Conservation (phyloP, 2,113 vertebrate genomes). For the Pagrus major region DNA sequence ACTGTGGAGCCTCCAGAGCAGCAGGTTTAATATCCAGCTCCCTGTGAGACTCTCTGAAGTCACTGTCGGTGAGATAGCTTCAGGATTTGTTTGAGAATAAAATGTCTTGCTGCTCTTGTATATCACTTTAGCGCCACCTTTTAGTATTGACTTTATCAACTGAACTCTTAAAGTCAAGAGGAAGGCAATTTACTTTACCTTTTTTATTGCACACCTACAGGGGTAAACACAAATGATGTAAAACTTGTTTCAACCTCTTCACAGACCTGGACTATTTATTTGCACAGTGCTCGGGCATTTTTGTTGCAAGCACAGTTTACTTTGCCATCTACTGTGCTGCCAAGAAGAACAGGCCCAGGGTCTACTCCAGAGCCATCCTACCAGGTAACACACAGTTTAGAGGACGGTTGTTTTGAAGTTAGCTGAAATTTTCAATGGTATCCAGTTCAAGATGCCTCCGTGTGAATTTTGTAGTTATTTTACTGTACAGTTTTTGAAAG, state of each 20-base stretch:
- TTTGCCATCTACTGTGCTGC: constrained; percentile 89
- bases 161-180: too few relatives aligned
- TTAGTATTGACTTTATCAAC: neutral
- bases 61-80: neutral
- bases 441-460: too few relatives aligned
- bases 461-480: too few relatives aligned
- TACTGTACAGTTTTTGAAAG: too few relatives aligned
- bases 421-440: too few relatives aligned
- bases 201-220: neutral
- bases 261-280: constrained; percentile 94
- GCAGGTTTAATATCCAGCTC: neutral
- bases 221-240: neutral
- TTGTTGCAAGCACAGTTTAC: constrained; percentile 89
- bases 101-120: neutral
- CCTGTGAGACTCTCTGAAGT: neutral
- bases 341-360: constrained; percentile 87
- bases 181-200: neutral
- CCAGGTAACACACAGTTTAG: constrained; percentile 80
- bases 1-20: neutral
- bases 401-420: too few relatives aligned
- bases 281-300: constrained; percentile 90
- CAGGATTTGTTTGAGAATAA: neutral
- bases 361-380: constrained; percentile 89
- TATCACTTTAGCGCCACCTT: neutral
- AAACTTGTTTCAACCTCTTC: neutral